Conservation (phyloP, 1,140 invertebrate species). For the Vollenhovia emeryi region DNA sequence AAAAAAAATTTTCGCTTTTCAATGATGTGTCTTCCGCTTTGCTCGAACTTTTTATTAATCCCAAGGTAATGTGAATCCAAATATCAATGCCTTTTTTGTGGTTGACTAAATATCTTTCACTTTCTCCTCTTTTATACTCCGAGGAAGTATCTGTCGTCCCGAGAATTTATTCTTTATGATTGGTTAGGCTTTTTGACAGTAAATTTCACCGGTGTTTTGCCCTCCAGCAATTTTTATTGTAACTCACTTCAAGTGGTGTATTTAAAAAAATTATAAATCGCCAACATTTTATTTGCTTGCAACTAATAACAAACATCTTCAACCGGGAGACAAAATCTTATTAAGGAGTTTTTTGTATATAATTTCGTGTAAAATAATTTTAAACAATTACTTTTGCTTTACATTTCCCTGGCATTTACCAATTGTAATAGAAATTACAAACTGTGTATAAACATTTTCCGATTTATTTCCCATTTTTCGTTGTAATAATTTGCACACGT, state of each 20-base stretch:
- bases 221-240: neutral
- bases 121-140: slow-evolving; percentile 25
- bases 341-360: neutral
- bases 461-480: neutral
- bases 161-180: neutral
- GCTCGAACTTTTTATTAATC: neutral
- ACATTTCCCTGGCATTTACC: neutral
- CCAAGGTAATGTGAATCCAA: neutral
- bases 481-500: neutral
- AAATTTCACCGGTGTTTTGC: slow-evolving; percentile 1
- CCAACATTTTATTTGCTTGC: neutral
- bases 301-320: neutral
- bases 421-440: neutral
- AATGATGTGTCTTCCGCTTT: neutral
- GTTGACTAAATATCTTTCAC: neutral
- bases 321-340: neutral
- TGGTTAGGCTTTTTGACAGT: neutral
- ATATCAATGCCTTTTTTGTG: neutral
- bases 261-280: neutral
- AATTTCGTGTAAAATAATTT: neutral
- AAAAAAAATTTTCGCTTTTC: slow-evolving; percentile 2
- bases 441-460: neutral
- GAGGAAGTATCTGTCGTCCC: neutral
- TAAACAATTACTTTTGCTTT: neutral
- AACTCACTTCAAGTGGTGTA: neutral